Evolutionary conservation across 2,888 invertebrate genomes (phyloP), one percentile per base, ranked within the genome.

Genomic region (Pristionchus entomophagus): DNA sequence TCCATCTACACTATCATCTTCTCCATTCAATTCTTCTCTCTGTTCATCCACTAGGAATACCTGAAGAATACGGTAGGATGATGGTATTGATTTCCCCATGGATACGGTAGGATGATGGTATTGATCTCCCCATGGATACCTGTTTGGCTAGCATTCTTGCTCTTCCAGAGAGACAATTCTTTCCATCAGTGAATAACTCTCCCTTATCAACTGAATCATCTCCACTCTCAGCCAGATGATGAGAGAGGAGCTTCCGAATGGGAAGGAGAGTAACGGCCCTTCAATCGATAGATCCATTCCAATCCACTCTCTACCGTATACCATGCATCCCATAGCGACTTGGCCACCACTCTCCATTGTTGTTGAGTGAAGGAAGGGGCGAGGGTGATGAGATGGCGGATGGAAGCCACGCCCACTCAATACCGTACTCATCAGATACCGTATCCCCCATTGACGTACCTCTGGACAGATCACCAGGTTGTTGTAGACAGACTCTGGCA

Each of bases 171-270:
- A 85, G 56, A 32, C 62, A 41, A 29, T 51, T 53, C 77, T 77
- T 85, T 38, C 85, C 77, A 56, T 85, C 77, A 73, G 77, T 85
- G 45, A 32, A 88, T 17, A 92, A 88, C 78, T 89, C 87, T 35
- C 91, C 91, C 41, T 89, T 88, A 77, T 92, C 92, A 3, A 91
- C 91, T 94, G 97, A 97, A 94, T 97, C 98, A 93, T 97, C 97
- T 92, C 97, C 96, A 0, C 97, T 97, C 93, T 97, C 96, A 91
- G 96, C 96, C 91, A 97, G 96, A 94, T 97, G 98, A 56, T 97
- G 97, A 92, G 96, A 96, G 86, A 97, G 97, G 59, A 98, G 95
- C 94, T 97, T 97, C 88, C 96, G 96, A 85, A 98, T 94, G 53
- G 97, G 97, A 89, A 96, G 96, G 85, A 97, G 95, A 82, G 97